Evolutionary conservation across 2,113 vertebrate species (phyloP).

Genomic region (Heloderma charlesbogerti): DNA sequence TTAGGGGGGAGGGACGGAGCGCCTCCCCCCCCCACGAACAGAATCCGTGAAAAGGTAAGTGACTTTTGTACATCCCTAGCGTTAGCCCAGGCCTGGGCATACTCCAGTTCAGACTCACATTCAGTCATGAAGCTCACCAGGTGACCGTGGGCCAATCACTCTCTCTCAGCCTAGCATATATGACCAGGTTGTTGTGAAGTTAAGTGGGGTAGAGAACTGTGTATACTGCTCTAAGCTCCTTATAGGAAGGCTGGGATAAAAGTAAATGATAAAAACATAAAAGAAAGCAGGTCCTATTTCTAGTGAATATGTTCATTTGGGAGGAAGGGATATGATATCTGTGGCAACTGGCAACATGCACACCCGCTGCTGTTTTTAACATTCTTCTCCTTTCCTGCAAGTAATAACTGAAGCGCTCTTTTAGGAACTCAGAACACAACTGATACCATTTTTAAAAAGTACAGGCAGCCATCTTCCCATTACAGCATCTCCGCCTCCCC

Average conservation of each 20-base stretch:
- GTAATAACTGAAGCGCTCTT: background rate
- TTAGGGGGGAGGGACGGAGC: too few relatives aligned
- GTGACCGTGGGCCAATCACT: too few relatives aligned
- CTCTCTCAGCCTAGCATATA: background rate
- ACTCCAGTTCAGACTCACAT: too few relatives aligned
- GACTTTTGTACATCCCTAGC: too few relatives aligned
- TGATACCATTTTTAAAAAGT: rapidly evolving
- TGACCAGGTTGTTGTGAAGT: background rate
- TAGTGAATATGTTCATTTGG: background rate
- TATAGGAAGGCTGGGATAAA: background rate
- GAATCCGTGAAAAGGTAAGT: too few relatives aligned
- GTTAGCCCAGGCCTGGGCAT: too few relatives aligned
- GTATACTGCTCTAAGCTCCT: background rate
- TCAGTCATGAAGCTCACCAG: too few relatives aligned
- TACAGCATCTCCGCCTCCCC: background rate
- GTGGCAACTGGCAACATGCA: background rate
- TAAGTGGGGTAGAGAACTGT: background rate
- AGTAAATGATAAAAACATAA: background rate
- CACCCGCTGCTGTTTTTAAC: background rate
- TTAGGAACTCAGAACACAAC: background rate
- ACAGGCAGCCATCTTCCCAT: background rate
- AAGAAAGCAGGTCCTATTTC: background rate
- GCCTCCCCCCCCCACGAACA: too few relatives aligned
- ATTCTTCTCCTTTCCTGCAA: background rate
- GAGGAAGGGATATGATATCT: background rate